A percentile compares a stretch with the other conserved stretches of the same genome.
These are phyloP conservation scores for Nemapogon koenigi DNA, from an alignment of 2,888 invertebrate species.

Conservation along the genomic window DNA sequence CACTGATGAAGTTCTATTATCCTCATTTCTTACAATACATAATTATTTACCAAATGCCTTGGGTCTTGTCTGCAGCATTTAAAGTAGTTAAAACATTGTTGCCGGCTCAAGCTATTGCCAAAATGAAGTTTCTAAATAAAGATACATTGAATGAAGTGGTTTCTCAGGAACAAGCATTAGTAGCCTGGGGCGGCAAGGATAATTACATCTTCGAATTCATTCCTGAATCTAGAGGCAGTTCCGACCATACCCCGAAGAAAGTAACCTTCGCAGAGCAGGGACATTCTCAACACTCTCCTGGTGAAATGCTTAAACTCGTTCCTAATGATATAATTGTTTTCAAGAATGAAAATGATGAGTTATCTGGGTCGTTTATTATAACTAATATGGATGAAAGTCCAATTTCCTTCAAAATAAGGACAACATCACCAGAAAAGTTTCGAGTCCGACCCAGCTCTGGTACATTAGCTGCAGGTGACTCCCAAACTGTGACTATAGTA, in stretches of 20 bases:
- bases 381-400: constrained; percentile 69
- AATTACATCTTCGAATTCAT: constrained; percentile 75
- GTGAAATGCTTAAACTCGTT: constrained; percentile 66
- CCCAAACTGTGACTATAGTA: constrained; percentile 72
- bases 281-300: constrained; percentile 41
- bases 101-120: constrained; percentile 86
- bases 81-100: constrained; percentile 87
- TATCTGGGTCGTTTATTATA: constrained; percentile 70
- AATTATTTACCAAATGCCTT: constrained; percentile 91
- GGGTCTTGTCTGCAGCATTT: constrained; percentile 91
- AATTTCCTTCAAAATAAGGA: constrained; percentile 79
- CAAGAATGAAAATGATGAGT: constrained; percentile 70
- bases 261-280: constrained; percentile 37
- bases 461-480: constrained; percentile 68
- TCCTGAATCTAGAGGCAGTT: constrained; percentile 57
- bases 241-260: constrained; percentile 54
- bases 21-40: constrained; percentile 89
- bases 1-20: constrained; percentile 86
- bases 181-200: constrained; percentile 82
- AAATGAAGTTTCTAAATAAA: constrained; percentile 84
- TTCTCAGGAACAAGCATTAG: constrained; percentile 74
- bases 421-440: constrained; percentile 95
- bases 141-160: constrained; percentile 78
- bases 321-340: constrained; percentile 78
- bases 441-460: constrained; percentile 91